Evolutionary conservation across 2,797 vertebrate species (phyloP).

Genomic region (Choloepus didactylus): DNA sequence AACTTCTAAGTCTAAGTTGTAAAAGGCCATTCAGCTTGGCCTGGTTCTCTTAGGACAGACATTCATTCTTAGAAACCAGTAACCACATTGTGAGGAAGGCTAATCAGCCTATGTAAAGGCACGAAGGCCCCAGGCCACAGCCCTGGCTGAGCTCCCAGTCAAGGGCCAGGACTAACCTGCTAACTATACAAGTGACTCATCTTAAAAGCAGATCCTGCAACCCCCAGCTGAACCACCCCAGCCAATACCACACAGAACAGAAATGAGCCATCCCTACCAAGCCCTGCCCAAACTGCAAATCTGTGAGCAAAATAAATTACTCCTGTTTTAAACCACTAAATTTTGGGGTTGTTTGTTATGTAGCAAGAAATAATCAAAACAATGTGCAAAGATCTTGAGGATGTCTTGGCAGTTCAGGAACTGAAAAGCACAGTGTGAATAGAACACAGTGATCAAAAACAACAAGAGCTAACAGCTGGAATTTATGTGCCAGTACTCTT

Average conservation of each 20-base stretch:
- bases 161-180: conserved; percentile 31
- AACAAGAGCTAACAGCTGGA: neutral
- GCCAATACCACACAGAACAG: neutral
- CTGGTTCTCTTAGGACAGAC: neutral
- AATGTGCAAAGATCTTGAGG: conserved; percentile 32
- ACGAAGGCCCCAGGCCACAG: neutral
- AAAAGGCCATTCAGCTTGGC: neutral
- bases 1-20: neutral
- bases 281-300: neutral
- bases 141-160: neutral
- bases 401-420: conserved; percentile 46
- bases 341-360: neutral
- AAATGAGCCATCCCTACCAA: neutral
- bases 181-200: neutral
- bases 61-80: neutral
- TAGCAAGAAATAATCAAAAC: conserved; percentile 57
- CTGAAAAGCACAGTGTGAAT: neutral
- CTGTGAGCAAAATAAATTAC: neutral
- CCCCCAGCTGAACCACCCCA: neutral
- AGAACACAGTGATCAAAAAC: conserved; percentile 13
- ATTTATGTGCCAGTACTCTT: neutral
- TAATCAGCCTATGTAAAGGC: neutral
- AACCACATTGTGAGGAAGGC: neutral
- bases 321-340: conserved; percentile 5
- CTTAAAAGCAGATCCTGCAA: neutral